These are phyloP conservation scores for Pammene fasciana DNA, from an alignment of 2,888 invertebrate species.

Conservation along the genomic window DNA sequence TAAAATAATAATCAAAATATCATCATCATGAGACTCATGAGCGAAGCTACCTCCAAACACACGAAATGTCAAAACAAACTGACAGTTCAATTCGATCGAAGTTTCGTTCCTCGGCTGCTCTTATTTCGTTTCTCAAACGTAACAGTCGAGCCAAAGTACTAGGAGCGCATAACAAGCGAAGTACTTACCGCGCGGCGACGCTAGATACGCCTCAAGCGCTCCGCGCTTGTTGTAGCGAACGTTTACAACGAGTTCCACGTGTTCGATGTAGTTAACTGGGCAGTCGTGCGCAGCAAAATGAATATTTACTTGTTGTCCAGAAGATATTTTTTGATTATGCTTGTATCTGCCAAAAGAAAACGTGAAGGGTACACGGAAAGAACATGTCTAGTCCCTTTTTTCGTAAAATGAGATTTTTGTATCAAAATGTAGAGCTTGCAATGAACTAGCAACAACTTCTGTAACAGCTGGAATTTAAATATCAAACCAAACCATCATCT, in stretches of 20 bases:
- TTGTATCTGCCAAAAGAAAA: conserved; percentile 42
- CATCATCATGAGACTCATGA: too few species aligned
- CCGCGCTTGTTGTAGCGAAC: conserved; percentile 89
- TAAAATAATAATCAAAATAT: too few species aligned
- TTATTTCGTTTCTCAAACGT: conserved; percentile 47
- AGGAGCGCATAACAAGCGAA: conserved; percentile 50
- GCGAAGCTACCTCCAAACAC: too few species aligned
- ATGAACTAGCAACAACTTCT: too few species aligned
- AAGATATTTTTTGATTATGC: conserved; percentile 49
- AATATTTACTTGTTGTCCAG: conserved; percentile 57
- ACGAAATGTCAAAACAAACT: too few species aligned
- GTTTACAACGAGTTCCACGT: conserved; percentile 90
- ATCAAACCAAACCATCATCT: too few species aligned
- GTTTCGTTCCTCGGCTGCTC: conserved; percentile 1
- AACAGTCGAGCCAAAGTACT: conserved; percentile 51
- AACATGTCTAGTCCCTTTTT: too few species aligned
- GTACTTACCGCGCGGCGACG: conserved; percentile 88
- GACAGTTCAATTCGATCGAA: neutral
- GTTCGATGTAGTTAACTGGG: conserved; percentile 89
- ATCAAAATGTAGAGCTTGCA: too few species aligned
- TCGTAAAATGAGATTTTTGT: too few species aligned
- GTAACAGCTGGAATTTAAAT: too few species aligned
- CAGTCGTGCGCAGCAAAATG: conserved; percentile 84
- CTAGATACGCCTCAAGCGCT: conserved; percentile 88
- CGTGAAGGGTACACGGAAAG: too few species aligned